Base-by-base conservation (phyloP, 2,113 vertebrate genomes). In the Tylochromis polylepis region DNA sequence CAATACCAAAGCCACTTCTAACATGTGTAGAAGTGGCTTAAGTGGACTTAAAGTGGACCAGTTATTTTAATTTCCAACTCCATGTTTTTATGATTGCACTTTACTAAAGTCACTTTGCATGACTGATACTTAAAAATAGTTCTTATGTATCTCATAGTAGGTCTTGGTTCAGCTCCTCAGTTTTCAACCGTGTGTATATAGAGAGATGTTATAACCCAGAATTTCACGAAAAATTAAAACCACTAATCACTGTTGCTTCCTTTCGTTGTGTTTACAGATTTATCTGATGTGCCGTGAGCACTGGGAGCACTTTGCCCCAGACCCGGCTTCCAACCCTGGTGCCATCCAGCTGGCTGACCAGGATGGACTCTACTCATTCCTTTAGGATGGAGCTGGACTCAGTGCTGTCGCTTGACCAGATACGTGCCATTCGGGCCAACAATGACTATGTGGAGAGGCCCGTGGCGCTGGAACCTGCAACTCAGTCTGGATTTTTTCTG, bases 361-460 rank as follows among this genome's bases (percentile, higher is more conserved):
- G 90, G 88, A 96, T 95, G 95, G 96, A 96, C 79, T 90, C 94
- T 43, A 77, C 91, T 70, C 94, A 86, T 58, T 95, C 95, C 87
- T 92, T 96, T 91, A 96, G 94, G 91, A 97, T 97, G 97, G 98
- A 98, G 91, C 84, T 96, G 14, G 95, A 96, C 10, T 93, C 92
- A 24, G 97, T 99, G 79, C 97, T 99, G 88, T 99, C 99, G 81
- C 97, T 99, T 5, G 97, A 99, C 87, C 98, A 99, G 94, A 99
- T 99, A 94, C 97, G 97, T 58, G 96, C 97, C 93, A 98, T 98
- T 95, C 96, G 97, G 12, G 97, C 97, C 95, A 98, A 94, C 96
- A 99, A 99, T 91, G 98, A 99, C 96, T 99, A 99, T 60, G 97
- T 99, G 97, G 99, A 99, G 9, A 94, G 97, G 27, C 99, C 98